These are phyloP conservation scores for Tachina grossa DNA, from an alignment of 2,888 invertebrate species.

Conservation along the genomic window DNA sequence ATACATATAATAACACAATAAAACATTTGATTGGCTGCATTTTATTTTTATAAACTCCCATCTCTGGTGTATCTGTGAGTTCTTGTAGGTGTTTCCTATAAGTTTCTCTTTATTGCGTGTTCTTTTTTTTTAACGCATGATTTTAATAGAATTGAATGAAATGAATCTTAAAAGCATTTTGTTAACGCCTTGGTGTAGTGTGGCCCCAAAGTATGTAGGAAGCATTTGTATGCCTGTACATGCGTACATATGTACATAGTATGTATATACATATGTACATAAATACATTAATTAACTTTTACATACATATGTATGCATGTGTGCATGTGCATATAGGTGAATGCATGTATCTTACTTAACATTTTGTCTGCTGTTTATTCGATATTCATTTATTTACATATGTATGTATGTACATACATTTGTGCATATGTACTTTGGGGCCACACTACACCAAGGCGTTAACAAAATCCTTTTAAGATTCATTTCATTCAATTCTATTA, in stretches of 20 bases:
- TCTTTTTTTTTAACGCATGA: constrained; percentile 13
- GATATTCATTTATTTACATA: too few species aligned
- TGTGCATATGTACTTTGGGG: background rate
- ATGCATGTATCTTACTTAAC: too few species aligned
- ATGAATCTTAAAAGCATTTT: constrained; percentile 23
- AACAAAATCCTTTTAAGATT: constrained; percentile 37
- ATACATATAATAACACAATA: too few species aligned
- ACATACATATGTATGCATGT: background rate
- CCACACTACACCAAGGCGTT: constrained; percentile 39
- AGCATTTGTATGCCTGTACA: background rate
- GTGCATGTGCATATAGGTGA: too few species aligned
- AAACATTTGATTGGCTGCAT: too few species aligned
- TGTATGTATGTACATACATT: background rate
- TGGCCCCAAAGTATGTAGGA: background rate
- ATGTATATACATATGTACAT: background rate
- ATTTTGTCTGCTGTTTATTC: too few species aligned
- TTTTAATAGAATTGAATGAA: constrained; percentile 36
- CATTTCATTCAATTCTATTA: constrained; percentile 31
- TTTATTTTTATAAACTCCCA: too few species aligned
- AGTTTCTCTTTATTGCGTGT: constrained; percentile 47
- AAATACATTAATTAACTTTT: background rate
- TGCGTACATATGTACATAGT: background rate
- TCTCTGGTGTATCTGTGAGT: background rate
- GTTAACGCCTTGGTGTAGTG: constrained; percentile 47
- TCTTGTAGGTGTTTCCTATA: constrained; percentile 64